Base-by-base conservation (phyloP, 2,888 invertebrate species). In the Sialis fuliginosa region DNA sequence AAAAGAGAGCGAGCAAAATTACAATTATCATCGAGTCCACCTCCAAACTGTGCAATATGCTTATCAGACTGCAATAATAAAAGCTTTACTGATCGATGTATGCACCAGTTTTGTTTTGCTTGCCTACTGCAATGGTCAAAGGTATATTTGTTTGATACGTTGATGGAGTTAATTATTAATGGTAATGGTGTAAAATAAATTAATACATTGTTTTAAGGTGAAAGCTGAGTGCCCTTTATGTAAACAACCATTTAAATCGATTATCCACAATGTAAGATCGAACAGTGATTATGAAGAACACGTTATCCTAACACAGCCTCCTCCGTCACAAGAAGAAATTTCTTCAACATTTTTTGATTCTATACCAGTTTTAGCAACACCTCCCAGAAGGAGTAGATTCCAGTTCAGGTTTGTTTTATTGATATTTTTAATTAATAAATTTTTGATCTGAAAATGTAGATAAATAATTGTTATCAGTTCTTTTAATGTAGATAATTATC, bases 91-190 rank as follows among this genome's bases (percentile, higher is more conserved):
- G 86, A 95, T 62, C 85, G 84, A 44, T 96, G 95, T 62, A 75
- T 87, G 62, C 95, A 96, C 65, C 83, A 86, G 61, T 96, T 95
- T 63, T 96, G 95, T 63, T 95, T 92, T 61, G 81, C 80, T 53
- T 96, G 95, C 60, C 71, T 96, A 33, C 66, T 89, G 50, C 87
- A 90, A 59, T 96, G 95, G 95, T 91, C 92, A 48, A 91, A 88
- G 72, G 82, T 81, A 6, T n/a, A 32, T 47, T 30, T 12, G 2
- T 34, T 39, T 13, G 39, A 13, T 39, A 45, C 13, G 30, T 49
- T 9, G 13, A 12, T 33, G 37, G 13, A 30, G 33, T 49, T 13
- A 22, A 22, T 22, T 22, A 22, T 2, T 22, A 22, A 22, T n/a
- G n/a, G 22, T 22, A 2, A 22, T 22, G 22, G 22, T 22, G 22